A percentile compares a stretch with the other conserved stretches of the same genome.
Conservation (phyloP, 2,113 vertebrate genomes). For the Alaudala cheleensis region DNA sequence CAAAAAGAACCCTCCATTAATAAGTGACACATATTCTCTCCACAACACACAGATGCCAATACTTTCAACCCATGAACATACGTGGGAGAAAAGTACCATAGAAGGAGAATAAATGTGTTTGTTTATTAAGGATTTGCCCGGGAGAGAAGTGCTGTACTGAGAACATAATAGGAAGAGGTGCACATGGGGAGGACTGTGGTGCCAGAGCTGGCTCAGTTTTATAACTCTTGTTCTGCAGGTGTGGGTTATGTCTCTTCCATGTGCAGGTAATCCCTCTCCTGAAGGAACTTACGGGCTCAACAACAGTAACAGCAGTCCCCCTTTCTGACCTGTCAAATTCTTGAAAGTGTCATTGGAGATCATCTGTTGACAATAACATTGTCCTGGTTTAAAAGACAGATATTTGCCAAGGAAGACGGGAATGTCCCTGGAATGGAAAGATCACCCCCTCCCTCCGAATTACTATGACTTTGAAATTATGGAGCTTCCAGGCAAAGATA, state of each 20-base stretch:
- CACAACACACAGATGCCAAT: neutral
- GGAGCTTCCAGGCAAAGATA: neutral
- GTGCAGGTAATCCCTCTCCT: neutral
- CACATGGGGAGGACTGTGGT: neutral
- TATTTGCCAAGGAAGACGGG: neutral
- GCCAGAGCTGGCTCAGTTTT: neutral
- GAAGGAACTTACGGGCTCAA: neutral
- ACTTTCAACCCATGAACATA: neutral
- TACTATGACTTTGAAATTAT: neutral
- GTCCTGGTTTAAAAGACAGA: neutral
- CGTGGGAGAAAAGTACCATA: neutral
- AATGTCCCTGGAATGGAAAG: neutral
- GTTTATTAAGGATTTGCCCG: neutral
- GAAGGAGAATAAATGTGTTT: neutral
- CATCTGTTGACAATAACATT: neutral
- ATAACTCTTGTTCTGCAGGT: neutral
- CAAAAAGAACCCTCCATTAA: neutral
- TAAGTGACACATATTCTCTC: neutral
- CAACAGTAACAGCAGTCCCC: neutral
- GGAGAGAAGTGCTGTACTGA: neutral
- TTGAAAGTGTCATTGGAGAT: neutral
- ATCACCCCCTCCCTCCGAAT: neutral
- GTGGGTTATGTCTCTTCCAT: neutral
- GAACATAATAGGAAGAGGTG: neutral
- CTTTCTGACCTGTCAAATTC: neutral